phyloP scores from a whole-genome alignment of 1,140 invertebrate species.

The Bombus vancouverensis region DNA sequence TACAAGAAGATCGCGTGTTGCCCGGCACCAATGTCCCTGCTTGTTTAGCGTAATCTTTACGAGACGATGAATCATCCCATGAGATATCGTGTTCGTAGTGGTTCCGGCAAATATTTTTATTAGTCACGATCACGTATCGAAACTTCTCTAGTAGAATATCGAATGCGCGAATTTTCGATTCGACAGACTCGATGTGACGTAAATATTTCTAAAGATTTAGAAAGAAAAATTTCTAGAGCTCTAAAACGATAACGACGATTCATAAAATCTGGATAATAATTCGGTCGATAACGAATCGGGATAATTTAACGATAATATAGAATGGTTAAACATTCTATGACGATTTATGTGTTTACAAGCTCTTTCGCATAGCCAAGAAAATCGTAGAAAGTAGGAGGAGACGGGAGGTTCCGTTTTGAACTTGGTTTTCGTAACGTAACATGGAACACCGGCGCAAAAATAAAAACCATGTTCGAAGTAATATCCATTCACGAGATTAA shows the following conservation, averaged over 20 bases:
- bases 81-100: too few relatives aligned
- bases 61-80: constrained; percentile 12
- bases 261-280: not conserved
- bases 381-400: not conserved
- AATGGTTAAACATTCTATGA: not conserved
- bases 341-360: not conserved
- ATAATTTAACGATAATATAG: too few relatives aligned
- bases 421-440: not conserved
- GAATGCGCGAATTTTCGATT: not conserved
- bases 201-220: too few relatives aligned
- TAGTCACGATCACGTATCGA: not conserved
- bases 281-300: too few relatives aligned
- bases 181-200: too few relatives aligned
- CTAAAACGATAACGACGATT: not conserved
- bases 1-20: constrained; percentile 35
- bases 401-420: not conserved
- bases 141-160: not conserved
- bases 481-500: too few relatives aligned
- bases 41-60: constrained; percentile 24
- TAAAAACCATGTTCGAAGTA: not conserved
- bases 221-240: too few relatives aligned
- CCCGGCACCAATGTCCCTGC: not conserved
- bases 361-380: not conserved
- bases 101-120: not conserved
- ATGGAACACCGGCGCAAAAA: not conserved